Conservation (phyloP, 2,888 invertebrate species). For the Calephelis perditalis region DNA sequence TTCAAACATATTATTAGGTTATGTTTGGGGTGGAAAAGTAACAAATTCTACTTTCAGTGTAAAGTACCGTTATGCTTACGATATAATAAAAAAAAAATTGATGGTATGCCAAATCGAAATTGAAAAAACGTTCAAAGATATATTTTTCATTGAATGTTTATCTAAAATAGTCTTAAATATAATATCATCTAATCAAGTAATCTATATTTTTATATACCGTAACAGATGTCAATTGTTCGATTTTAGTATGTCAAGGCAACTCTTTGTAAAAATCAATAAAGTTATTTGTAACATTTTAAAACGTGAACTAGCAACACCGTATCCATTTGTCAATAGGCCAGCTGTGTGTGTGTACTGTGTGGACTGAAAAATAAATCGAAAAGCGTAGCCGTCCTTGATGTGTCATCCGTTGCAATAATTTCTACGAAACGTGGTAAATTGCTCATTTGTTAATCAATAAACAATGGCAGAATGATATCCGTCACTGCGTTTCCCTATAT, state of each 20-base stretch:
- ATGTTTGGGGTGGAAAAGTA: too few species aligned
- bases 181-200: too few species aligned
- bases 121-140: too few species aligned
- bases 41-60: too few species aligned
- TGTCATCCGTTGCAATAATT: conserved; percentile 70
- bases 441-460: conserved; percentile 18
- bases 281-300: conserved; percentile 24
- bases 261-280: conserved; percentile 25
- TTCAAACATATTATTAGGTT: too few species aligned
- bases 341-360: conserved; percentile 58
- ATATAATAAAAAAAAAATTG: too few species aligned
- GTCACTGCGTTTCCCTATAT: neutral
- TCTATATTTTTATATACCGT: too few species aligned
- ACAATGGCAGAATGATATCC: neutral
- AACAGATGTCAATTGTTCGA: conserved; percentile 16
- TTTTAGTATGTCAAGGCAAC: conserved; percentile 13
- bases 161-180: too few species aligned
- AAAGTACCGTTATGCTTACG: too few species aligned
- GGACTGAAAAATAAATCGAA: conserved; percentile 67
- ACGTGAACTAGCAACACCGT: conserved; percentile 51
- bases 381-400: conserved; percentile 65
- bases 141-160: too few species aligned
- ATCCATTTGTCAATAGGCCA: conserved; percentile 62
- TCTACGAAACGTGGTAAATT: conserved; percentile 52
- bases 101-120: too few species aligned